A percentile compares a stretch with the other conserved stretches of the same genome.
Conservation (phyloP, 1,140 invertebrate species). For the Drosophila punjabiensis region DNA sequence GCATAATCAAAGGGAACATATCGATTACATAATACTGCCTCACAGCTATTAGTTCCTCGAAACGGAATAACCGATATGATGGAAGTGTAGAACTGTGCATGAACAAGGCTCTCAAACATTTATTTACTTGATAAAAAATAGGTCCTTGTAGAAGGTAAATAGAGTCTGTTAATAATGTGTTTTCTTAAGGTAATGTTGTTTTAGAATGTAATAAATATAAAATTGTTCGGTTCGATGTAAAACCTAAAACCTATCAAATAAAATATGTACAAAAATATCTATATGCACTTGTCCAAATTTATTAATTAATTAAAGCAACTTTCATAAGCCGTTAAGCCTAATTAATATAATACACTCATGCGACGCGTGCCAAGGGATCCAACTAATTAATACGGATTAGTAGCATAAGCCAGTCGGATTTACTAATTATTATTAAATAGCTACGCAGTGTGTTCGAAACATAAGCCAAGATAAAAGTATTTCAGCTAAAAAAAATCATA, state of each 20-base stretch:
- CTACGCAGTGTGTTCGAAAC: neutral
- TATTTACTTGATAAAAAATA: neutral
- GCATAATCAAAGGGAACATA: conserved; percentile 5
- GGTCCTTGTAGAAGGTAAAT: neutral
- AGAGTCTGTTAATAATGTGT: neutral
- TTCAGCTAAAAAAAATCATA: neutral
- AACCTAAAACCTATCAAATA: neutral
- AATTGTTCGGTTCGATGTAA: neutral
- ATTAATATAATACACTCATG: conserved; percentile 1
- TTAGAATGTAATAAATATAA: neutral
- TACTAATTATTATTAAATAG: conserved; percentile 9
- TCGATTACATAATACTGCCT: conserved; percentile 14
- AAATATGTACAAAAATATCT: neutral
- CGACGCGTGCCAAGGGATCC: neutral
- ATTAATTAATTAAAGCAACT: neutral
- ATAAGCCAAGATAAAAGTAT: neutral
- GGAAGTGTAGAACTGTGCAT: neutral
- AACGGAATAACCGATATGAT: neutral
- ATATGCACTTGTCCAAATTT: neutral
- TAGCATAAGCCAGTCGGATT: neutral
- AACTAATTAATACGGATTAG: conserved; percentile 3
- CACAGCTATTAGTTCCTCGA: conserved; percentile 2
- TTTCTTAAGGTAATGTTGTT: neutral
- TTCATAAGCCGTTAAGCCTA: neutral
- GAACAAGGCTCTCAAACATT: neutral